These are phyloP conservation scores for Ormyrus labotus DNA, from an alignment of 2,888 invertebrate species.

Conservation along the genomic window DNA sequence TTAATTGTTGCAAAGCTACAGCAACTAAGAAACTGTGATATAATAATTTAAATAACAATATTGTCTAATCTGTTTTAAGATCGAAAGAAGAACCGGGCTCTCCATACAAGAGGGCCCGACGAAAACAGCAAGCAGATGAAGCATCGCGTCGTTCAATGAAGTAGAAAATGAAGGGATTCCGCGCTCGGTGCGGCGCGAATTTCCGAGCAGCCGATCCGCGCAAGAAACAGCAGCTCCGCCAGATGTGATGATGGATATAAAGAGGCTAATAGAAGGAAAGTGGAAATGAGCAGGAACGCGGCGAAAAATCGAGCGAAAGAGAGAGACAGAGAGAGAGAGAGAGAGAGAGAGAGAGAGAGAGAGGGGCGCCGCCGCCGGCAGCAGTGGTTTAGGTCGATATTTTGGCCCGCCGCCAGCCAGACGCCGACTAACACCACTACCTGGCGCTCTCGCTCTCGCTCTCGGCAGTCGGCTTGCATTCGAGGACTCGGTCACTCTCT, in stretches of 20 bases:
- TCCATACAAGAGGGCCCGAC: too few relatives aligned
- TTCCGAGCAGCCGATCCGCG: neutral
- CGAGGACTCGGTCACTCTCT: too few relatives aligned
- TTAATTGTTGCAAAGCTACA: too few relatives aligned
- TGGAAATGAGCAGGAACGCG: constrained; percentile 26
- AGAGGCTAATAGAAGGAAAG: constrained; percentile 13
- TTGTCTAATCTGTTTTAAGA: too few relatives aligned
- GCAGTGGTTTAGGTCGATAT: constrained; percentile 64
- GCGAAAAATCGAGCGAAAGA: constrained; percentile 28
- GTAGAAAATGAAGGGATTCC: too few relatives aligned
- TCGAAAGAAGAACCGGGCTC: too few relatives aligned
- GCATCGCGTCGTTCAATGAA: too few relatives aligned
- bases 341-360: neutral
- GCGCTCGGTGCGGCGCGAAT: too few relatives aligned
- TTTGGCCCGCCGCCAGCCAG: constrained; percentile 65
- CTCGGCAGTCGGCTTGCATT: neutral
- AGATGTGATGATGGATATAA: neutral
- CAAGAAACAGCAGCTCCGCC: neutral
- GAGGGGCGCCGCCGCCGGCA: constrained; percentile 41
- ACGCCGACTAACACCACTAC: constrained; percentile 53
- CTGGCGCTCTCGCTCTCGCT: constrained; percentile 10
- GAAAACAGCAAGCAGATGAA: too few relatives aligned
- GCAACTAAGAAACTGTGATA: too few relatives aligned
- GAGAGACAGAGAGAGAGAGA: constrained; percentile 2
- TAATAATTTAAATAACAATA: too few relatives aligned